Evolutionary conservation across 2,113 vertebrate genomes (phyloP).

Genomic region (Sarotherodon lohbergeri): DNA sequence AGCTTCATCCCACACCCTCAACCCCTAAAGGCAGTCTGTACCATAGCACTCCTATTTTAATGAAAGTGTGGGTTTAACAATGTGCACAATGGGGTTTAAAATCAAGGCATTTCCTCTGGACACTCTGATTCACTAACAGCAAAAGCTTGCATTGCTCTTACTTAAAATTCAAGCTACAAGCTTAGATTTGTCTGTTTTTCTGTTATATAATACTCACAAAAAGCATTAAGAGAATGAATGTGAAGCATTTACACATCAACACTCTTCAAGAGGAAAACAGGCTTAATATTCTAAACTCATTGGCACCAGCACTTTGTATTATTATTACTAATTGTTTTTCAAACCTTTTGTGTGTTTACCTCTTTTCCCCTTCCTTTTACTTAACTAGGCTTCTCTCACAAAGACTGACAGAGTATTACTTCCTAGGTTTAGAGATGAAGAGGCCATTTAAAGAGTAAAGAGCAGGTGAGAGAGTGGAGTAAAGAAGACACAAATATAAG

Average conservation of each 20-base stretch:
- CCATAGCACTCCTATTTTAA: conserved; percentile 47
- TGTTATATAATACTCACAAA: conserved; percentile 38
- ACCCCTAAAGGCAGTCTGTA: conserved; percentile 38
- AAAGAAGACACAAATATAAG: neutral
- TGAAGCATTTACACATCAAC: neutral
- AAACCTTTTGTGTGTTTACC: neutral
- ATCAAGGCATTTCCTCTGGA: conserved; percentile 47
- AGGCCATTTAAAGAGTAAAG: conserved; percentile 9
- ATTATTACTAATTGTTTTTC: neutral
- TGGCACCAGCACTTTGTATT: neutral
- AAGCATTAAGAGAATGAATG: conserved; percentile 18
- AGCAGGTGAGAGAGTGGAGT: neutral
- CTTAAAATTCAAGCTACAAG: conserved; percentile 29
- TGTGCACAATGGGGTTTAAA: conserved; percentile 57
- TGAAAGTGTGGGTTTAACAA: conserved; percentile 59
- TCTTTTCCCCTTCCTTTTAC: neutral
- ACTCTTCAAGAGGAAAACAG: conserved; percentile 1
- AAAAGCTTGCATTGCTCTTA: conserved; percentile 3
- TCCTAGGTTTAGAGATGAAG: conserved; percentile 6
- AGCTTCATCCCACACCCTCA: conserved; percentile 34
- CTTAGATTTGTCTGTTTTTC: conserved; percentile 27
- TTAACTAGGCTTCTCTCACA: conserved; percentile 38
- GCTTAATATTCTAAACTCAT: conserved; percentile 27
- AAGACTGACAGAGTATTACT: conserved; percentile 22
- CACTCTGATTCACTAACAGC: conserved; percentile 41